These are phyloP conservation scores for Chondrilla cf. caribensis DNA, from an alignment of 37 sponge, comb jelly and placozoan genomes.

Conservation along the genomic window DNA sequence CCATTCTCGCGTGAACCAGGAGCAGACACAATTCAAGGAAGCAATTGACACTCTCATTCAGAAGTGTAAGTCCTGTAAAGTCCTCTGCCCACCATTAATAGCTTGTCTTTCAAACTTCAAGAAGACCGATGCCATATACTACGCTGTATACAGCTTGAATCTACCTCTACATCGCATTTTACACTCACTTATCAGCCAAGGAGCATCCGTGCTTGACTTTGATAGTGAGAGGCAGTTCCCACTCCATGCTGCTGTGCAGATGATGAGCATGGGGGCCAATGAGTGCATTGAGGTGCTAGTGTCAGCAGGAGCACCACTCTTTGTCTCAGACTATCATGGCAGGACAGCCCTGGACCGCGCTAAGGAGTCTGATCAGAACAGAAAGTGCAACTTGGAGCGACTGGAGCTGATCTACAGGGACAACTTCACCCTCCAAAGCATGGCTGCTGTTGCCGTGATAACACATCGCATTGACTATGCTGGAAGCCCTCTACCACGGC, in stretches of 20 bases:
- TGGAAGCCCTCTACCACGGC: constrained; percentile 24
- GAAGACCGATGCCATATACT: constrained; percentile 23
- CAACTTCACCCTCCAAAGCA: constrained; percentile 46
- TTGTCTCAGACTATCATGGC: constrained; percentile 59
- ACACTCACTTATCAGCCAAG: constrained; percentile 35
- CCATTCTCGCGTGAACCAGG: neutral
- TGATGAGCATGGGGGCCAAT: constrained; percentile 40
- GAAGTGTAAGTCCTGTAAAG: constrained; percentile 4
- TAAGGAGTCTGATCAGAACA: neutral
- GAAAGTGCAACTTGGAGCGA: constrained; percentile 3
- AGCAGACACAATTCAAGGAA: constrained; percentile 1
- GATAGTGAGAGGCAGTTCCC: constrained; percentile 65
- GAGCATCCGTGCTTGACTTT: constrained; percentile 38
- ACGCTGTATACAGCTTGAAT: constrained; percentile 26
- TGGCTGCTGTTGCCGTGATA: constrained; percentile 40
- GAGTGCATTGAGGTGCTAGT: constrained; percentile 40
- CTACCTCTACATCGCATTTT: constrained; percentile 54
- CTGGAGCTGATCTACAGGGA: neutral
- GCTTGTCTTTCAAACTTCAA: constrained; percentile 62
- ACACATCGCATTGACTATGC: constrained; percentile 26
- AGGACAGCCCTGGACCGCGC: constrained; percentile 57
- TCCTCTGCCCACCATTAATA: constrained; percentile 24
- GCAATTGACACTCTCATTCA: constrained; percentile 24
- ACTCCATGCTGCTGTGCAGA: constrained; percentile 64
- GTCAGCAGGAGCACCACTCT: constrained; percentile 60